phyloP scores from a whole-genome alignment of 2,113 vertebrate species.

The Dinomys branickii region DNA sequence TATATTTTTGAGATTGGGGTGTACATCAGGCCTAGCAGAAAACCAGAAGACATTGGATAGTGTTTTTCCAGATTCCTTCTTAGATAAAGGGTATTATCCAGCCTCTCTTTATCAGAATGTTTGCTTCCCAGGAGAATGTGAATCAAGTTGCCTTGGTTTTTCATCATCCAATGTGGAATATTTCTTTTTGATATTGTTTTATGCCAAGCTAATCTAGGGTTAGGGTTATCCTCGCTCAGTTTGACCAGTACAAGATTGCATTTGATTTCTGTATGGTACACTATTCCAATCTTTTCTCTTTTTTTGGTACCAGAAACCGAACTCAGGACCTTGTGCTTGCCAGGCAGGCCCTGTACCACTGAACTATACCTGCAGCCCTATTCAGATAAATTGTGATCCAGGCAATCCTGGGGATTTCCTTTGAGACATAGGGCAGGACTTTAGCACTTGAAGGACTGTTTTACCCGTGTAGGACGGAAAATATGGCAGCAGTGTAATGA shows the following conservation, averaged over 20 bases:
- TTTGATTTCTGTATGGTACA: background rate
- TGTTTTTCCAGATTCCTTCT: background rate
- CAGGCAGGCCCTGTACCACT: too few relatives aligned
- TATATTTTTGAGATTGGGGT: background rate
- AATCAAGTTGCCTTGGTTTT: background rate
- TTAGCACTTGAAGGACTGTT: background rate
- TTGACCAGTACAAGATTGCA: background rate
- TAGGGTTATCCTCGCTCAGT: background rate
- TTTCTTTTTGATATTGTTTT: conserved; percentile 3
- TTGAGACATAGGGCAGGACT: background rate
- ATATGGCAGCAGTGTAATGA: background rate
- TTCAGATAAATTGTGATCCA: background rate
- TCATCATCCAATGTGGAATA: background rate
- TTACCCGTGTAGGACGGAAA: background rate
- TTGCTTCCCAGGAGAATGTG: background rate
- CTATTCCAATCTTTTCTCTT: background rate
- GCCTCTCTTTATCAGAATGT: background rate
- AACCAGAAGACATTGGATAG: background rate
- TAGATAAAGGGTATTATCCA: background rate
- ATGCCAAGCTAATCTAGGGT: background rate
- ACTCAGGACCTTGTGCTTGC: too few relatives aligned
- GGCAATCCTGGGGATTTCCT: background rate
- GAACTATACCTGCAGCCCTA: background rate
- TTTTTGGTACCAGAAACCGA: too few relatives aligned
- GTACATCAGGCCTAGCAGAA: background rate